phyloP scores from a whole-genome alignment of 2,797 vertebrate species.

The Anas flavirostris region DNA sequence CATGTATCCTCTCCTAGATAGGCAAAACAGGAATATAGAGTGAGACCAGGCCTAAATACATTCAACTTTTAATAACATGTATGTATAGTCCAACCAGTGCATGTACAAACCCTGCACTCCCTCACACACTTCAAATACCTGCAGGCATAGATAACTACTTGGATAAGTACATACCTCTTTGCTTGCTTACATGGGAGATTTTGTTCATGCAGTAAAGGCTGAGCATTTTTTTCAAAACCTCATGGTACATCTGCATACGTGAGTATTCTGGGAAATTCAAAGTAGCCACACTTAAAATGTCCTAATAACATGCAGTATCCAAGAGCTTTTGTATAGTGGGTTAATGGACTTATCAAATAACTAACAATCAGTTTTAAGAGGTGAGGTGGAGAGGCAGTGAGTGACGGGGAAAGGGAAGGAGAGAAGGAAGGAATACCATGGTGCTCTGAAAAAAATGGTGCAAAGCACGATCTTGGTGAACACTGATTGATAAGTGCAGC shows the following conservation, averaged over 20 bases:
- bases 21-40: not conserved
- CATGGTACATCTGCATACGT: slow-evolving; percentile 6
- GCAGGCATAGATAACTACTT: slow-evolving; percentile 66
- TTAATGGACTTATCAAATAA: not conserved
- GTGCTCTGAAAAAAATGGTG: not conserved
- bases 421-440: not conserved
- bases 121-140: slow-evolving; percentile 63
- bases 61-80: slow-evolving; percentile 44
- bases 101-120: slow-evolving; percentile 65
- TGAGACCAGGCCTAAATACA: not conserved
- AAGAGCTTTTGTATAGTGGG: not conserved
- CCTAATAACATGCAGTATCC: not conserved
- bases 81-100: slow-evolving; percentile 31
- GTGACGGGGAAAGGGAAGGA: not conserved
- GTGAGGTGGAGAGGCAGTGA: not conserved
- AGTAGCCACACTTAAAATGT: not conserved
- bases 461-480: not conserved
- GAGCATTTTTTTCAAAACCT: slow-evolving; percentile 34
- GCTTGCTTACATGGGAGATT: slow-evolving; percentile 67
- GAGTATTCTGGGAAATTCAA: slow-evolving; percentile 44
- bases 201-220: slow-evolving; percentile 53
- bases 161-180: slow-evolving; percentile 67
- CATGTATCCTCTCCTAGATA: not conserved
- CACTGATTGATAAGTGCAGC: not conserved
- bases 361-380: not conserved